Percentiles rank a stretch among this genome's conserved stretches.
Conservation (phyloP, 2,797 vertebrate genomes). For the Setipinna tenuifilis region DNA sequence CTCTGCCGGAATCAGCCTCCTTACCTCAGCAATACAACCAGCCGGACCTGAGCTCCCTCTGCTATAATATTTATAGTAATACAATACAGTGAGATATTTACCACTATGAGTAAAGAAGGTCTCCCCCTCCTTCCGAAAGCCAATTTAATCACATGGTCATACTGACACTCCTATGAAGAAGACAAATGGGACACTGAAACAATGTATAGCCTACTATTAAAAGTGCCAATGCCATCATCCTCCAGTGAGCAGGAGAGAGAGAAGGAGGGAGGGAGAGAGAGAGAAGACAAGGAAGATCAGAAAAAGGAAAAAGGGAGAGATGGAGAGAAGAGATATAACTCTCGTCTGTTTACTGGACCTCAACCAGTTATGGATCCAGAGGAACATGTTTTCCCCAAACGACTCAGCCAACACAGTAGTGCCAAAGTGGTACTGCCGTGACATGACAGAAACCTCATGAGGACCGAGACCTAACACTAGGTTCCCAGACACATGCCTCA, state of each 20-base stretch:
- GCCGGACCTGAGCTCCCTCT: too few species aligned
- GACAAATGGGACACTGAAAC: background rate
- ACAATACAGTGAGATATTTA: too few species aligned
- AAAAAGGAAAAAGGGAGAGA: background rate
- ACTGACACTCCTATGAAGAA: background rate
- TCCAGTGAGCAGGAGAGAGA: too few species aligned
- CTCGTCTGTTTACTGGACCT: background rate
- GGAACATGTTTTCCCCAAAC: background rate
- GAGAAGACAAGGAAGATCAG: background rate
- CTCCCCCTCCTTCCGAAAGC: too few species aligned
- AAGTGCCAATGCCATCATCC: background rate
- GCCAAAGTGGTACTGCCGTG: background rate
- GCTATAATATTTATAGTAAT: too few species aligned
- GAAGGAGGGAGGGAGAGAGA: background rate
- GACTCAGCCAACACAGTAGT: background rate
- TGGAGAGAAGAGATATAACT: background rate
- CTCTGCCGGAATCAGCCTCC: too few species aligned
- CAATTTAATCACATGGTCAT: background rate
- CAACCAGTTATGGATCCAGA: background rate
- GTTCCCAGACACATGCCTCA: background rate
- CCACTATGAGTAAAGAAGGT: too few species aligned
- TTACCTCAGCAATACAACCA: too few species aligned
- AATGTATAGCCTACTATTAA: background rate
- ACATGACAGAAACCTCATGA: background rate
- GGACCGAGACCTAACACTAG: background rate